Base-by-base conservation (phyloP, 2,797 vertebrate genomes). In the Centroberyx gerrardi region DNA sequence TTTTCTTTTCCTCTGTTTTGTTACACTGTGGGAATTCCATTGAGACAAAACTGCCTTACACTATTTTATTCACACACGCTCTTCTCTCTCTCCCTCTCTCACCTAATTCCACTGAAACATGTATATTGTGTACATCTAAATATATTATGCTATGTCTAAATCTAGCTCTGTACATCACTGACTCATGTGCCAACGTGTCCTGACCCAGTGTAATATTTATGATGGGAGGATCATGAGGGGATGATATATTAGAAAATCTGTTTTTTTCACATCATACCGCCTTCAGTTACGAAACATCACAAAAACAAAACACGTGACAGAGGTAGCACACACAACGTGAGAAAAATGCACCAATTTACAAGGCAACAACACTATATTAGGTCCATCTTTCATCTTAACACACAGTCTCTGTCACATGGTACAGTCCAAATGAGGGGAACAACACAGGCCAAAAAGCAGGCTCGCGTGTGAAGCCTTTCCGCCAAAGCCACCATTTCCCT, bases 11-110 rank as follows among this genome's bases (percentile, higher is more conserved):
- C 73, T 54, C 29, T 29, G 67, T 75, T 80, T 59, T 62, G 46
- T n/a, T 10, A 62, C 81, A 76, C 70, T 64, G 46, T 67, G 81
- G 84, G 74, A 89, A 87, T 91, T 90, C 86, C 88, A 83, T 80
- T 3, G 69, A 82, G 88, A 88, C 78, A 8, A 53, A n/a, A 13
- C 65, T 48, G 28, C 63, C 60, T 76, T 51, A 28, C 8, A 36
- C 64, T 42, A 14, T 49, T 36, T 42, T 49, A 52, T 4, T 67
- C 22, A 15, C 33, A 54, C 40, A 68, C 4, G 13, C 64, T 68
- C 2, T 8, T 74, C 62, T 83, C 77, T 12, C 76, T 82, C 58
- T 68, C 68, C 18, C 27, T 28, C 48, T 65, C 44, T 61, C 64
- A 3, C 28, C 33, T 61, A 31, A 84, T 65, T 81, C 48, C 52